Percentiles rank a stretch among this genome's conserved stretches.
Conservation (phyloP, 2,797 vertebrate species). For the Florisuga fusca region DNA sequence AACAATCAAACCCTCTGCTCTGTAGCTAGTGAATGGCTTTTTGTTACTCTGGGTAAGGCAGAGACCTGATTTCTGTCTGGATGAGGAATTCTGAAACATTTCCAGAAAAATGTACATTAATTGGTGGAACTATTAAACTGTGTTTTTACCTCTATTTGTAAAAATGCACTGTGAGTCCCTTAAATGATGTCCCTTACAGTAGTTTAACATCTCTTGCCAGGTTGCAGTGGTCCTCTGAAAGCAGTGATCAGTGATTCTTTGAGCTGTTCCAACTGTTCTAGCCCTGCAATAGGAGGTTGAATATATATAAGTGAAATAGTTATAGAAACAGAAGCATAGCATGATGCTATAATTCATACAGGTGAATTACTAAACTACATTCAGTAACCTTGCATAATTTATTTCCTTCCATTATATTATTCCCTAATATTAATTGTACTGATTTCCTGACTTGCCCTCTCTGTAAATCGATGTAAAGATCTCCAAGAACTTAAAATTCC, state of each 20-base stretch:
- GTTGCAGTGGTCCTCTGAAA: background rate
- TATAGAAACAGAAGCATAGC: background rate
- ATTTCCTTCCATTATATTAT: background rate
- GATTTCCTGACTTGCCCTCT: background rate
- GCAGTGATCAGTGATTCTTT: background rate
- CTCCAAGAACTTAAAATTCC: background rate
- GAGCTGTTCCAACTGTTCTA: background rate
- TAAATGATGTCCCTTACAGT: background rate
- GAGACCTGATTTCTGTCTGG: background rate
- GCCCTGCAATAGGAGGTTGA: background rate
- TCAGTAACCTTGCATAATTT: background rate
- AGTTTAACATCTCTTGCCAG: background rate
- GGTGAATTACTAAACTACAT: background rate
- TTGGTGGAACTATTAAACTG: background rate
- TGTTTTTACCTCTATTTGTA: background rate
- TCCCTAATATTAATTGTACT: background rate
- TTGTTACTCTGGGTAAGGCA: background rate
- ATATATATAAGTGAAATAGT: background rate
- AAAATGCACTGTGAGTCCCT: background rate
- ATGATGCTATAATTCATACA: background rate
- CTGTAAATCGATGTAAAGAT: background rate
- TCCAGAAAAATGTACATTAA: background rate
- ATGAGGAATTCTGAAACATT: background rate
- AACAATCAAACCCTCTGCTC: background rate
- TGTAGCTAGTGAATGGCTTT: background rate